A percentile compares a stretch with the other conserved stretches of the same genome.
Evolutionary conservation across 2,888 invertebrate genomes (phyloP).

Genomic region (Calliopum simillimum): DNA sequence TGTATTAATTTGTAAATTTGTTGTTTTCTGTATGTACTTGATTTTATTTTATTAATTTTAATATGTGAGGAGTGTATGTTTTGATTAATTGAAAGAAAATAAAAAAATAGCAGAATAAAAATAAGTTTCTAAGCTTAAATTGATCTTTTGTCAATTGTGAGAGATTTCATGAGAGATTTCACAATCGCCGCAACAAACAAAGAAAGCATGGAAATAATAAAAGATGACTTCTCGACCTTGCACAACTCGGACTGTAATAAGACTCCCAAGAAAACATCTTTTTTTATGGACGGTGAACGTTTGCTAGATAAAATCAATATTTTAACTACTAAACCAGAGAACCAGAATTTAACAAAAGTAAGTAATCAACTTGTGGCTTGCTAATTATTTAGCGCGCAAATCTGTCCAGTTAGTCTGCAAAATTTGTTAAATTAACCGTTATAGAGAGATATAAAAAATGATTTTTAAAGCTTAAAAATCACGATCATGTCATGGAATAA

Average conservation of each 20-base stretch:
- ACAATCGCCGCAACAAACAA: not conserved
- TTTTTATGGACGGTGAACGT: constrained; percentile 58
- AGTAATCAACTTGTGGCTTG: constrained; percentile 16
- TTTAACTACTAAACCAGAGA: constrained; percentile 63
- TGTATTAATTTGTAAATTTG: not conserved
- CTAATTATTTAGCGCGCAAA: not conserved
- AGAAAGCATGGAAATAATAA: constrained; percentile 2
- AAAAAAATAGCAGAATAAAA: not conserved
- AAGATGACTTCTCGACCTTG: constrained; percentile 4
- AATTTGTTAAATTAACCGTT: too few species aligned
- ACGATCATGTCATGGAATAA: too few species aligned
- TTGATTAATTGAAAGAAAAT: not conserved
- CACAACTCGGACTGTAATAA: constrained; percentile 55
- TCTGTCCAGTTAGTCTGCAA: constrained; percentile 27
- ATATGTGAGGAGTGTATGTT: not conserved
- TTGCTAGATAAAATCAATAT: constrained; percentile 66
- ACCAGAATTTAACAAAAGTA: constrained; percentile 62
- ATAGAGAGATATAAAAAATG: too few species aligned
- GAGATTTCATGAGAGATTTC: too few species aligned
- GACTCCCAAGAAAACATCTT: constrained; percentile 59
- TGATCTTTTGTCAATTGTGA: too few species aligned
- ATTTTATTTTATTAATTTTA: not conserved
- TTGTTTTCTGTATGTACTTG: not conserved
- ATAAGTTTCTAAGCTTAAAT: too few species aligned
- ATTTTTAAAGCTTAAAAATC: too few species aligned